Base-by-base conservation (phyloP, 2,888 invertebrate species). In the Clostera curtula region DNA sequence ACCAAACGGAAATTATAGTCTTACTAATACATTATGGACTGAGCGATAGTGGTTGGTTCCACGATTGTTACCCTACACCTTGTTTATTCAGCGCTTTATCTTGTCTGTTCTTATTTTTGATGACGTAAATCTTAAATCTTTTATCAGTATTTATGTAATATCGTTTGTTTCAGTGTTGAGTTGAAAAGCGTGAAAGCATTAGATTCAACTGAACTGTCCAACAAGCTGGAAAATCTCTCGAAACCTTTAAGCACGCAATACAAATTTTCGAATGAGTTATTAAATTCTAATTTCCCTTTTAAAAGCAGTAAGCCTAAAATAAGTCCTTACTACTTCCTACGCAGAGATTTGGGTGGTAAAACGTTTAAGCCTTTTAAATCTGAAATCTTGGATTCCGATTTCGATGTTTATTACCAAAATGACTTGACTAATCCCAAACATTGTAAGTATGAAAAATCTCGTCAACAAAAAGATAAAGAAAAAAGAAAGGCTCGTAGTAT, bases 401-500 rank as follows among this genome's bases (percentile, higher is more conserved):
- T 68, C 37, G 79, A 79, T 21, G 51, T 65, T 11, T 72, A 58
- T 31, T 60, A 63, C 17, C 60, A 70, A 43, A 75, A 71, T 23
- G 69, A 68, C 31, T 24, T 73, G 2, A 61, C 55, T 17, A 47
- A 48, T 3, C 49, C 58, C 0, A 56, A 56, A 12, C 65, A 66
- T 29, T 69, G 65, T 40, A 55, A 49, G 3, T 66, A 66, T 23
- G 65, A 69, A n/a, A 79, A 68, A 49, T 59, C 75, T 7, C 52
- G 56, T 25, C 53, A 77, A n/a, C 77, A 75, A 46, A 56, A 55
- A 11, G 61, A 67, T 19, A 67, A 65, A 36, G 56, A 63, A 6
- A 65, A 61, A 39, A 61, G 70, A 24, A 70, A 60, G 37, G 50
- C 49, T 19, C 58, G 65, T 4, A 49, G 54, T 27, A 34, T 38